Conservation (phyloP, 1,140 invertebrate species). For the Matsumurasca onukii region DNA sequence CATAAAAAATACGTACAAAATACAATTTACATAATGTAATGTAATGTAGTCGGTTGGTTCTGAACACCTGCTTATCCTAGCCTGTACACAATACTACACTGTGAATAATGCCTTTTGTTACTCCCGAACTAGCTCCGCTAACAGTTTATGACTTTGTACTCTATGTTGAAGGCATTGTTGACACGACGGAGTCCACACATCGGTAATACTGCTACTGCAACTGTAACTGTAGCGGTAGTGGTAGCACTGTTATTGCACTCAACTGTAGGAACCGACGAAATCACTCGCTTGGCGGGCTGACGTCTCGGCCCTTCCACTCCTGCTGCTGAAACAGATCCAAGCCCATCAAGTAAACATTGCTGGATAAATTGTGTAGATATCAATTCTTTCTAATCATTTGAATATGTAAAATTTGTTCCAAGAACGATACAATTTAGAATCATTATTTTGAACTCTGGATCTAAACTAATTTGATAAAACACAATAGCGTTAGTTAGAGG, state of each 20-base stretch:
- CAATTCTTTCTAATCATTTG: no score
- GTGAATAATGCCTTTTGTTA: conserved; percentile 29
- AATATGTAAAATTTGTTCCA: no score
- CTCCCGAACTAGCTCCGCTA: conserved; percentile 3
- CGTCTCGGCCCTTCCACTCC: neutral
- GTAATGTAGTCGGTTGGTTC: conserved; percentile 19
- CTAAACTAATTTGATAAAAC: no score
- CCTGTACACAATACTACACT: conserved; percentile 28
- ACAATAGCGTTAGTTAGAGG: no score
- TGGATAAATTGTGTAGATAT: no score
- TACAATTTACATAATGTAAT: conserved; percentile 20
- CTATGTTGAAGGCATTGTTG: conserved; percentile 24
- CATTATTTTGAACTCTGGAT: no score
- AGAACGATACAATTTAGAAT: no score
- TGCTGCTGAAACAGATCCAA: neutral
- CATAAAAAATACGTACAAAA: neutral
- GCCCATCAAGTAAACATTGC: neutral
- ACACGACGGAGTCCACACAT: neutral
- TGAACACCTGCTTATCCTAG: conserved; percentile 11
- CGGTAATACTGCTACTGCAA: conserved; percentile 25
- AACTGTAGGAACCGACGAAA: neutral
- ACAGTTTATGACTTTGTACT: conserved; percentile 30
- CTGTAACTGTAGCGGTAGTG: no score
- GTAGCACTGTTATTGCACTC: conserved; percentile 25
- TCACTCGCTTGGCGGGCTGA: neutral